A percentile compares a stretch with the other conserved stretches of the same genome.
Evolutionary conservation across 2,888 invertebrate genomes (phyloP).

Genomic region (Erebia palarica): DNA sequence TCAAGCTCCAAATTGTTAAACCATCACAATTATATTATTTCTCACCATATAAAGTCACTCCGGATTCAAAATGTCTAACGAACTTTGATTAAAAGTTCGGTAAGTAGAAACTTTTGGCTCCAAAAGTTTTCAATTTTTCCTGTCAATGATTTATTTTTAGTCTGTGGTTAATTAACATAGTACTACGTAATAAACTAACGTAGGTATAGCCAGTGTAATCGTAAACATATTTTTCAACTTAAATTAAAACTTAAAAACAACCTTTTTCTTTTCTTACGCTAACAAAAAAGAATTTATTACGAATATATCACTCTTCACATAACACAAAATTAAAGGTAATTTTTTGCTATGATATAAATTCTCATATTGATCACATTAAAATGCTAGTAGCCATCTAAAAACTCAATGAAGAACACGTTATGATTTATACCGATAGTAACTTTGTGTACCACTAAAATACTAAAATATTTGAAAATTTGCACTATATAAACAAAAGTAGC

Average conservation of each 20-base stretch:
- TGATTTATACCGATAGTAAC: neutral
- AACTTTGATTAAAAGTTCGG: slow-evolving; percentile 27
- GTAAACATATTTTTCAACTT: neutral
- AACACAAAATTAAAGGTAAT: neutral
- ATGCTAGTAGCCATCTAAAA: neutral
- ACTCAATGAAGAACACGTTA: too few relatives aligned
- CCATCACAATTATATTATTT: slow-evolving; percentile 40
- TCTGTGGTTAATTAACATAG: slow-evolving; percentile 27
- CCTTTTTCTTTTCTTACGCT: neutral
- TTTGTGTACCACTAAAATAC: neutral
- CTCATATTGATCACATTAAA: neutral
- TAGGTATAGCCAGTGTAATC: neutral
- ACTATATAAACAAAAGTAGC: neutral
- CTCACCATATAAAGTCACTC: slow-evolving; percentile 27
- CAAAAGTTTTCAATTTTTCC: slow-evolving; percentile 43
- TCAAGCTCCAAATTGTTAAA: slow-evolving; percentile 26
- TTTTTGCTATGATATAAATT: neutral
- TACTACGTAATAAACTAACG: neutral
- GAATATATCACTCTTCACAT: neutral
- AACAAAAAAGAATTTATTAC: neutral
- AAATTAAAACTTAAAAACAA: neutral
- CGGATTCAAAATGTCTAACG: slow-evolving; percentile 6
- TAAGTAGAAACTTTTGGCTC: slow-evolving; percentile 47
- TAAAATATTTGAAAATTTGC: neutral
- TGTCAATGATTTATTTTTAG: slow-evolving; percentile 23